Percentiles rank a stretch among this genome's conserved stretches.
Evolutionary conservation across 2,888 invertebrate genomes (phyloP).

Genomic region (Synergus itoensis): DNA sequence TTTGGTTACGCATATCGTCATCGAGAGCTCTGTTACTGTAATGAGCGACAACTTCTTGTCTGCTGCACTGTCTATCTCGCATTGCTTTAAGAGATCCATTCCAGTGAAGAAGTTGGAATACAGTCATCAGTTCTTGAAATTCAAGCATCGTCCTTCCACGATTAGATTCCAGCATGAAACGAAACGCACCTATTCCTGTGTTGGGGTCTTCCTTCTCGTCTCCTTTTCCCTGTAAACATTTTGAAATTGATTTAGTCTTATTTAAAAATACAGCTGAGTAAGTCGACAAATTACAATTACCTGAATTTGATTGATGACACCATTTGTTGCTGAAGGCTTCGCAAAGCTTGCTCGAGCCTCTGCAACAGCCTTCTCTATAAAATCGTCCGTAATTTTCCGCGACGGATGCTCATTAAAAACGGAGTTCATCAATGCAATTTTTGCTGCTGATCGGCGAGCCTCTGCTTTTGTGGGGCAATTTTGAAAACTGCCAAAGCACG

Average conservation of each 20-base stretch:
- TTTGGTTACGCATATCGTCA: conserved; percentile 97
- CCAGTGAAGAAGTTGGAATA: conserved; percentile 97
- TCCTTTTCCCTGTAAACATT: conserved; percentile 80
- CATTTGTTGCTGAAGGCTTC: conserved; percentile 69
- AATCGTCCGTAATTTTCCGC: conserved; percentile 93
- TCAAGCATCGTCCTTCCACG: conserved; percentile 93
- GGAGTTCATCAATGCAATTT: conserved; percentile 97
- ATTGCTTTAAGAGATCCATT: conserved; percentile 97
- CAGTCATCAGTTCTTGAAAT: conserved; percentile 98
- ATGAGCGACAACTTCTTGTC: conserved; percentile 95
- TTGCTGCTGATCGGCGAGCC: conserved; percentile 95
- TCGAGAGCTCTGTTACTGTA: conserved; percentile 95
- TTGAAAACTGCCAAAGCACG: conserved; percentile 97
- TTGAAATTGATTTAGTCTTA: neutral
- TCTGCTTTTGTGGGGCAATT: conserved; percentile 97
- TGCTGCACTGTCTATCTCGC: conserved; percentile 95
- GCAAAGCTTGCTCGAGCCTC: conserved; percentile 90
- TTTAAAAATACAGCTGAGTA: neutral
- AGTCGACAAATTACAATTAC: conserved; percentile 38
- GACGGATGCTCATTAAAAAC: conserved; percentile 98
- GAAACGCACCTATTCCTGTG: conserved; percentile 87
- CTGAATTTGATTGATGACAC: conserved; percentile 65
- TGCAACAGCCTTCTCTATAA: conserved; percentile 94
- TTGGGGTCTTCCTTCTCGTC: conserved; percentile 80
- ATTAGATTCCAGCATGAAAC: conserved; percentile 84